Percentiles rank a stretch among this genome's conserved stretches.
Conservation (phyloP, 2,113 vertebrate genomes). For the Ancistrus triradiatus region DNA sequence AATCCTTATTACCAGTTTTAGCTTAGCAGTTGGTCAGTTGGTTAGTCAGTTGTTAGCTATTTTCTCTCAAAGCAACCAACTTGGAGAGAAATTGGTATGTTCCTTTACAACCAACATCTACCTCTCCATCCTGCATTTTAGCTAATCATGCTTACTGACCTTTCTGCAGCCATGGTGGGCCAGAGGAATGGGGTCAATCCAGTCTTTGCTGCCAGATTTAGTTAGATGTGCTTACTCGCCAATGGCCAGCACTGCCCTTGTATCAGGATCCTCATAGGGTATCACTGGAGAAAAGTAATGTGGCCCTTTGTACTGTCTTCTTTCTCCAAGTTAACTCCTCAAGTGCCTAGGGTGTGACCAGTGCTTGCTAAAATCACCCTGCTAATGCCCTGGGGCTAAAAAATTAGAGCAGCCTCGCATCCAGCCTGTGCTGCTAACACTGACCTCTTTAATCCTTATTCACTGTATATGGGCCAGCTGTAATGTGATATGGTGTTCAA, state of each 20-base stretch:
- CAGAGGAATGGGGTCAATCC: conserved; percentile 14
- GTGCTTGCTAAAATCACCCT: background rate
- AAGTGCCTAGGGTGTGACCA: too few species aligned
- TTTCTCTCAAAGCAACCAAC: too few species aligned
- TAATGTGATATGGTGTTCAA: background rate
- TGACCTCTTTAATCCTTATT: background rate
- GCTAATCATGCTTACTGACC: conserved; percentile 31
- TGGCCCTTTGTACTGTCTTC: too few species aligned
- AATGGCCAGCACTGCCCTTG: conserved; percentile 22
- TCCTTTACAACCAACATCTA: too few species aligned
- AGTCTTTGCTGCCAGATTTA: conserved; percentile 34
- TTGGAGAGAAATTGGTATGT: too few species aligned
- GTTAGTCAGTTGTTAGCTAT: too few species aligned
- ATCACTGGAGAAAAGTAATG: conserved; percentile 2
- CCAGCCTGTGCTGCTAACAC: conserved; percentile 11
- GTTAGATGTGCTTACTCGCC: conserved; percentile 38
- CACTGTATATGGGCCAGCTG: background rate
- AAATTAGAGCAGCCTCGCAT: background rate
- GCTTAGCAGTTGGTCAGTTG: too few species aligned
- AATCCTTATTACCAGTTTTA: too few species aligned
- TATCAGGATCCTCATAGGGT: conserved; percentile 10
- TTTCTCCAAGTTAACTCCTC: too few species aligned
- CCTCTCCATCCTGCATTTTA: conserved; percentile 13
- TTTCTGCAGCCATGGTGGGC: conserved; percentile 6
- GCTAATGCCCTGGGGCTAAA: conserved; percentile 1